A percentile compares a stretch with the other conserved stretches of the same genome.
phyloP scores from a whole-genome alignment of 2,888 invertebrate species.

The Mythimna pallens region DNA sequence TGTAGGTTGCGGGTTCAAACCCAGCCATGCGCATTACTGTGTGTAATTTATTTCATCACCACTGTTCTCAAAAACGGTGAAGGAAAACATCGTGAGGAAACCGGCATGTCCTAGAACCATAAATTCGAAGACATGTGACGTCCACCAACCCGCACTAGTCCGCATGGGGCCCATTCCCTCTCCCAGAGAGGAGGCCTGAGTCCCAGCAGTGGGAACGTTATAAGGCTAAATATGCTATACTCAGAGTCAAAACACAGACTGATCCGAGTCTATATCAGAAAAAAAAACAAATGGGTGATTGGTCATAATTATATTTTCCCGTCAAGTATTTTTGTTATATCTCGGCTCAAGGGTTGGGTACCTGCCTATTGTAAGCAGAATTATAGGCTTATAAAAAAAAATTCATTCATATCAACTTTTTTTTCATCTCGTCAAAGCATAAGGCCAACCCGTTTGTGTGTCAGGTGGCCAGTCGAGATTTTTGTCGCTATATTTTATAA shows the following conservation, averaged over 20 bases:
- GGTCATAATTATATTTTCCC: not conserved
- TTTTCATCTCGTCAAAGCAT: constrained; percentile 1
- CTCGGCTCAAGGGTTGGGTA: not conserved
- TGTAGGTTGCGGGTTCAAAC: too few relatives aligned
- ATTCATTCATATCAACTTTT: constrained; percentile 5
- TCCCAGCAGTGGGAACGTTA: too few relatives aligned
- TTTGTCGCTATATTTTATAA: not conserved
- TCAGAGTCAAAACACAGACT: not conserved
- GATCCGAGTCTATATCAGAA: not conserved
- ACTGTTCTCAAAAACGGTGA: too few relatives aligned
- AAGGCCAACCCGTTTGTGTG: not conserved
- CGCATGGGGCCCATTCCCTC: too few relatives aligned
- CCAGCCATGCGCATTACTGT: too few relatives aligned
- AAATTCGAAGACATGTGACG: too few relatives aligned
- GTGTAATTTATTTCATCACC: too few relatives aligned
- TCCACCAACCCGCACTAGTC: too few relatives aligned
- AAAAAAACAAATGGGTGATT: not conserved
- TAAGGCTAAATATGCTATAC: not conserved
- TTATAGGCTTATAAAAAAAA: not conserved
- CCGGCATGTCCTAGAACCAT: too few relatives aligned
- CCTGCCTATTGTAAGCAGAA: constrained; percentile 6
- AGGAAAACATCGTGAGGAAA: too few relatives aligned
- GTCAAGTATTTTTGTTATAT: not conserved
- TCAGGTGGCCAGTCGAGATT: constrained; percentile 30
- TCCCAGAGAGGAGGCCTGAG: too few relatives aligned